Conservation (phyloP, 53 echinoderm and acorn worm species). For the Antedon mediterranea region DNA sequence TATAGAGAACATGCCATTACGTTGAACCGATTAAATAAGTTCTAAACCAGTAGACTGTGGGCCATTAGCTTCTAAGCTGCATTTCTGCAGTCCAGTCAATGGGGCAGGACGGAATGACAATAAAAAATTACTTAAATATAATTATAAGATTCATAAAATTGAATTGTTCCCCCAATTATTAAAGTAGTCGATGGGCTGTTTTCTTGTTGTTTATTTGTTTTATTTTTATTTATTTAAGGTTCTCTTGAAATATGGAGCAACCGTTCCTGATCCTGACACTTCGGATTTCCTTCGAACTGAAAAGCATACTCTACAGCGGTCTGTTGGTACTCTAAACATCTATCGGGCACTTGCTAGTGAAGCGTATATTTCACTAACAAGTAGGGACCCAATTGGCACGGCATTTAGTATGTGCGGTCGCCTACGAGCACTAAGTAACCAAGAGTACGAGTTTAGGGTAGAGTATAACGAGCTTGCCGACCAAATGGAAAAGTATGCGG, state of each 20-base stretch:
- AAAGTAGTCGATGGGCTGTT: too few species aligned
- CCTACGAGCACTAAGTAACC: constrained; percentile 62
- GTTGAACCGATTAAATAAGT: too few species aligned
- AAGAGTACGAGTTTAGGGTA: constrained; percentile 80
- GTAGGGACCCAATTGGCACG: constrained; percentile 62
- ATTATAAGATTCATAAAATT: too few species aligned
- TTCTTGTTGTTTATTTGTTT: too few species aligned
- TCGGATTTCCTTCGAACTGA: constrained; percentile 59
- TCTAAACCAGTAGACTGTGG: too few species aligned
- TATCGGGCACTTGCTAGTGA: constrained; percentile 72
- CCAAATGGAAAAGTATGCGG: constrained; percentile 74
- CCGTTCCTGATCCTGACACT: constrained; percentile 59
- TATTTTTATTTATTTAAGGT: constrained; percentile 15
- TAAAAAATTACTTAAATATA: too few species aligned
- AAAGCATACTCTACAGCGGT: constrained; percentile 80
- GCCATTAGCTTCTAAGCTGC: too few species aligned
- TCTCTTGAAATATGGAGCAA: constrained; percentile 60
- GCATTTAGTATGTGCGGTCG: constrained; percentile 55
- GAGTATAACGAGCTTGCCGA: constrained; percentile 75
- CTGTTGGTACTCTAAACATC: constrained; percentile 82
- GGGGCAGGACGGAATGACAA: too few species aligned
- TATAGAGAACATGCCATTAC: too few species aligned
- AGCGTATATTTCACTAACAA: constrained; percentile 74
- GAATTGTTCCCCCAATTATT: too few species aligned
- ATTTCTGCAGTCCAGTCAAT: too few species aligned